Evolutionary conservation across 2,797 vertebrate species (phyloP), one percentile per base, ranked within the genome.

Genomic region (Strix occidentalis): DNA sequence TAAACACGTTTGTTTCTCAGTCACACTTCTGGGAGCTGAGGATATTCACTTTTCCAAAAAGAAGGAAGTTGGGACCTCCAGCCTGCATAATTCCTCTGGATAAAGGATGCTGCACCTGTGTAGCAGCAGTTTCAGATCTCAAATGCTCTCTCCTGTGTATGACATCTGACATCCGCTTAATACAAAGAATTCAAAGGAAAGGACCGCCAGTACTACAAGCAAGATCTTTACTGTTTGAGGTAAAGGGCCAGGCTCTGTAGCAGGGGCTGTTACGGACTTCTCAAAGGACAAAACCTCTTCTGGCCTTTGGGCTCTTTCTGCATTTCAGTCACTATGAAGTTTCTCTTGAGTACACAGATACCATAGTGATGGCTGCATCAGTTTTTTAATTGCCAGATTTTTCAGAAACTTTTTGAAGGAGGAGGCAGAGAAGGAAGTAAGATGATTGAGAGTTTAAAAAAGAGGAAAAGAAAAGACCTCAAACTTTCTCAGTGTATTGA

Each of bases 401-500:
- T 93, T 88, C 35, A 87, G 88, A 90, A 89, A 19, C 10, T 71
- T 51, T 89, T 33, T 69, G 46, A 95, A 93, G 60, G 45, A 94
- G 19, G 53, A 83, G 88, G 56, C 15, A 89, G 60, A 72, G 35
- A 58, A 77, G 37, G 70, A 94, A 92, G 48, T 16, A 78, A 51
- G 39, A 83, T 33, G 46, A 77, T 5, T 25, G 66, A 74, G 79
- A 92, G 26, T 79, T 89, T 33, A 28, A 76, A 72, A 70, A 28
- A 33, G 17, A 74, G 41, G 68, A 58, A 64, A 78, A 74, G 66
- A 46, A 80, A 93, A 61, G 21, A n/a, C 23, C 75, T 84, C 78
- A 58, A 83, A 92, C 79, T 95, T 90, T 91, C 90, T 89, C 77
- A 72, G 50, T 58, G 14, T 94, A 96, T 95, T 31, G 53, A 94